Evolutionary conservation across 2,888 invertebrate genomes (phyloP), one percentile per base, ranked within the genome.

Genomic region (Blastobasis lacticolella): DNA sequence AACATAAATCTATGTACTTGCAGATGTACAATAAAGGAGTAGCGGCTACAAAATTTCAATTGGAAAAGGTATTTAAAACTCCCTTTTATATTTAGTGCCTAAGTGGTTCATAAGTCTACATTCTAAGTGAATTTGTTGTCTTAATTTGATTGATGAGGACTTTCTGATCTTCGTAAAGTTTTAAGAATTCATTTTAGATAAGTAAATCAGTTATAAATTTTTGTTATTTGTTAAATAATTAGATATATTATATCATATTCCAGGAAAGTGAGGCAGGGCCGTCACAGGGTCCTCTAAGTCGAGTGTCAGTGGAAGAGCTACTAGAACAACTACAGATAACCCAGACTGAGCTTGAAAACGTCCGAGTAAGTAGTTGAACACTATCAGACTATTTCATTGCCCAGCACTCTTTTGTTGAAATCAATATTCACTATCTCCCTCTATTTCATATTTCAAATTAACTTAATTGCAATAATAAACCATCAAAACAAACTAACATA

Each of bases 1-100:
- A 92, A 60, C 93, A 94, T 66, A 93, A 93, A 66, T 90, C 94
- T 66, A 91, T 93, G 85, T 95, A 95, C 80, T 87, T 95, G 72
- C 92, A 95, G 78, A 94, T 95, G 94, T 94, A 94, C 79, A 91
- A 92, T 67, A 94, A 95, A 81, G 94, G 94, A 38, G 92, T 94
- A 67, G 93, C 94, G 72, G 93, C 94, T n/a, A 94, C 94, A 49
- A 91, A 91, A 67, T 90, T 92, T 74, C 92, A 93, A 69, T 89
- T 91, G 63, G 92, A 93, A 69, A 91, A 93, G 90, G 94, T 94
- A 81, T 42, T 5, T 23, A 23, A 23, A 23, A 23, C 2, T 23
- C 23, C 23, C 23, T 23, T 23, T 23, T 23, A 23, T 23, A 23
- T 23, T 23, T 23, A 23, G 23, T 23, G 23, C 23, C 23, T 23